Evolutionary conservation across 2,888 invertebrate species (phyloP).

Genomic region (Matsumyia berberina): DNA sequence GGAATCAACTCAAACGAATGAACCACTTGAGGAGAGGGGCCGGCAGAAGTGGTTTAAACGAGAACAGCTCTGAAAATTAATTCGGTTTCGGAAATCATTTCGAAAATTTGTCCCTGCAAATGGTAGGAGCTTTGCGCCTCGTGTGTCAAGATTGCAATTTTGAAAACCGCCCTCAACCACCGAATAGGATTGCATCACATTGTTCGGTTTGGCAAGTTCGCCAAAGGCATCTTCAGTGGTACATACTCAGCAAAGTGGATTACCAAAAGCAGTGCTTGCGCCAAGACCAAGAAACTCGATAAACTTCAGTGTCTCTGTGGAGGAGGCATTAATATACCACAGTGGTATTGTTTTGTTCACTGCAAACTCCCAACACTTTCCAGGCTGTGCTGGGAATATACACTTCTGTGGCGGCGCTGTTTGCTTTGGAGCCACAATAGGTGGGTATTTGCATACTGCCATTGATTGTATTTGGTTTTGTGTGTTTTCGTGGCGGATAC

Average conservation of each 20-base stretch:
- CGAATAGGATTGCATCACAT: background rate
- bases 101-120: background rate
- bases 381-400: background rate
- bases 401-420: background rate
- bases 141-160: background rate
- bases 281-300: background rate
- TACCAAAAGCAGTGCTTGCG: background rate
- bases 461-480: background rate
- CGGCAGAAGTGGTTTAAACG: background rate
- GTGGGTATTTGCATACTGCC: background rate
- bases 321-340: slow-evolving; percentile 5
- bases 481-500: background rate
- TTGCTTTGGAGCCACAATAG: background rate
- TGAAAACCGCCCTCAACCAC: background rate
- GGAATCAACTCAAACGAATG: background rate
- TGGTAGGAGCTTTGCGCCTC: background rate
- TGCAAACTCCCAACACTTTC: background rate
- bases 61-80: background rate
- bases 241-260: background rate
- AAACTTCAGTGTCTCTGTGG: slow-evolving; percentile 5
- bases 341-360: background rate
- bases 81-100: background rate
- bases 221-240: background rate
- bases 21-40: background rate
- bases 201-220: background rate